Percentiles rank a stretch among this genome's conserved stretches.
These are phyloP conservation scores for Acanthurus lineatus DNA, from an alignment of 2,797 vertebrate species.

Conservation along the genomic window DNA sequence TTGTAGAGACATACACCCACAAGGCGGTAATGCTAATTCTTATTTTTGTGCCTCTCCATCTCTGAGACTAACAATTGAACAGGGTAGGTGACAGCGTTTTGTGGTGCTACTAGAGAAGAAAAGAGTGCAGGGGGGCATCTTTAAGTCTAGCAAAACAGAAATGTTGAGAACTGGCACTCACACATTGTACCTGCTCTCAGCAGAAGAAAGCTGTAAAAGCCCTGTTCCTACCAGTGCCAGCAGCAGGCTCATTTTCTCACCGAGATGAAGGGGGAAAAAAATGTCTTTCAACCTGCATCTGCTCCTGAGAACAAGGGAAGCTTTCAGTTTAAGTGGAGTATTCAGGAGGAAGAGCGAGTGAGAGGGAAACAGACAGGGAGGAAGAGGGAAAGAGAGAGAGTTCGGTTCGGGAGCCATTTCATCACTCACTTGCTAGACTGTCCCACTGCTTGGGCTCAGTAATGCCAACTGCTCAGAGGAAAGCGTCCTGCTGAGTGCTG, in stretches of 20 bases:
- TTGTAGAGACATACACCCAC: too few relatives aligned
- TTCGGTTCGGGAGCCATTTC: conserved; percentile 72
- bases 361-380: conserved; percentile 53
- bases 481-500: conserved; percentile 69
- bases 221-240: conserved; percentile 52
- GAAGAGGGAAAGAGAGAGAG: conserved; percentile 57
- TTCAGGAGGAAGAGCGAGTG: conserved; percentile 53
- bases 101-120: not conserved
- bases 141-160: conserved; percentile 61
- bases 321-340: conserved; percentile 72
- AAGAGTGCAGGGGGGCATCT: conserved; percentile 42
- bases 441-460: conserved; percentile 67
- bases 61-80: conserved; percentile 29
- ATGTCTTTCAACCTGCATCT: conserved; percentile 73
- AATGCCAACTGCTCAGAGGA: conserved; percentile 74
- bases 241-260: conserved; percentile 68
- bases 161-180: conserved; percentile 57
- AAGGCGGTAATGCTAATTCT: not conserved
- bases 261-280: conserved; percentile 65
- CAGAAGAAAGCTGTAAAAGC: conserved; percentile 60
- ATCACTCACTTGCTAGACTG: conserved; percentile 71
- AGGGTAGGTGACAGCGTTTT: conserved; percentile 28
- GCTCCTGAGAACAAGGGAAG: conserved; percentile 67
- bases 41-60: not conserved
- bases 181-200: conserved; percentile 55